Evolutionary conservation across 2,797 vertebrate genomes (phyloP), one percentile per base, ranked within the genome.

Genomic region (Tenualosa ilisha): DNA sequence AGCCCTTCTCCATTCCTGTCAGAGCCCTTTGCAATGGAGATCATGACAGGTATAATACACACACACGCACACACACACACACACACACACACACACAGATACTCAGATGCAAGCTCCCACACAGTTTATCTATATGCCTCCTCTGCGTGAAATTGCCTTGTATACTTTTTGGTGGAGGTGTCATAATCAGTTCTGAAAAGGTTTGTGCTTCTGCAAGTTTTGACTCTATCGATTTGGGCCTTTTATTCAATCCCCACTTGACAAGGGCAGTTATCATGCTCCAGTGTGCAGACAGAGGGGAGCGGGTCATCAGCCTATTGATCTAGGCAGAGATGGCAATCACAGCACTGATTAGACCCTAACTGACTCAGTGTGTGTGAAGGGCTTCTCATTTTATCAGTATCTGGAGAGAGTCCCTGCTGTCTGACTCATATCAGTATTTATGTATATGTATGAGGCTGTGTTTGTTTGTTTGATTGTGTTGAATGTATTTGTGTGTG

Each of bases 21-120:
- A 94, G 98, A 86, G 97, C 95, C 0, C 96, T 99, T 86, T 99
- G 98, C 95, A 98, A 99, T 0, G 97, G 97, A 40, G 98, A 98
- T 94, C 96, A 97, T 15, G 97, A 98, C 65, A 96, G 98, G 98
- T 98, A 94, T 26, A 17, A 65, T 51, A 13, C 13, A 37, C 17
- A 51, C 72, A 75, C 11, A 22, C 15, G 2, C 15, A 22, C 40
- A 79, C 72, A 43, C 15, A 75, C 15, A 43, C 6, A 43, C 68
- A 75, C 2, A 31, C 68, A 72, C 31, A 75, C 37, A 15, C 65
- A 17, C 65, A 37, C 26, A 37, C 31, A 43, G 37, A 75, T 0
- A 75, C 68, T 40, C 31, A 40, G 31, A 68, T 65, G 68, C n/a
- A 81, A 79, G 72, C 83, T 72, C 75, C 59, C 79, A 65, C 24